Base-by-base conservation (phyloP, 2,888 invertebrate species). In the Ernsta delagoae region DNA sequence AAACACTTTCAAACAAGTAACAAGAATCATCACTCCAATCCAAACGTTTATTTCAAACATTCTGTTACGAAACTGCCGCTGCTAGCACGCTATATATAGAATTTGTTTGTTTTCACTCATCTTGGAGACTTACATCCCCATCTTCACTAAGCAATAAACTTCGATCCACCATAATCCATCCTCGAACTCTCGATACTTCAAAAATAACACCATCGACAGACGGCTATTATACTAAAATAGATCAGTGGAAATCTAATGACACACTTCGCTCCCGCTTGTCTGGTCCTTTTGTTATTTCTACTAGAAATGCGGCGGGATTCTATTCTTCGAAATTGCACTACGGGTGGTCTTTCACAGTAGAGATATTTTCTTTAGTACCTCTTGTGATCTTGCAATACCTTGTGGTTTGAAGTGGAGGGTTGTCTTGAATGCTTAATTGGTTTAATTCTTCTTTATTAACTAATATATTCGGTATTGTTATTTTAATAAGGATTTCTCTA, bases 221-320 rank as follows among this genome's bases (percentile, higher is more conserved):
- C 66, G 68, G 16, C 70, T 69, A 66, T 71, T 71, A 59, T 72
- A 81, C 83, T 72, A 79, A 88, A 88, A 90, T 90, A 89, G 87
- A 85, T 84, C 77, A 76, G 75, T 80, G 82, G 80, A 83, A 86
- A 83, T 85, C 86, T 83, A 87, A 89, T 89, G 89, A 89, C 89
- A 89, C 84, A 88, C 84, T 86, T 88, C 84, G 84, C 81, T 83
- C 81, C 73, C 80, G 75, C 78, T 79, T 74, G 73, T 63, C 66
- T 65, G 62, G 71, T 71, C 48, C 72, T 70, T 70, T 39, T 39
- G 39, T 39, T 5, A 39, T 39, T 7, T 39, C 39, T 7, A 5
- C 39, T 39, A 39, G 70, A 63, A 63, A 68, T 48, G 50, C 57
- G 73, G 71, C 39, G 50, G 48, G 73, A 72, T 71, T 78, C 71